Evolutionary conservation across 2,888 invertebrate species (phyloP).

Genomic region (Drosophila neutralis): DNA sequence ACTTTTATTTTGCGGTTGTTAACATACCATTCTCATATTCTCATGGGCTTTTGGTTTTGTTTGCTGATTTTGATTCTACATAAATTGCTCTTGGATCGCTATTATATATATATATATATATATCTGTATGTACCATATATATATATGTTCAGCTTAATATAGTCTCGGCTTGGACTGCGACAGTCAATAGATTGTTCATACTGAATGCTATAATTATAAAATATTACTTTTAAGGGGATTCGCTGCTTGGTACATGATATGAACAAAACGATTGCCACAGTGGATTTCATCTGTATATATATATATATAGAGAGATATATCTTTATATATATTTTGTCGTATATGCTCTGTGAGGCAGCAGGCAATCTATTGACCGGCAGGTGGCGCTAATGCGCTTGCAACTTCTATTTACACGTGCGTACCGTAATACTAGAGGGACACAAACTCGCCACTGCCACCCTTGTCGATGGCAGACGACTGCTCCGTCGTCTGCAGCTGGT

Average conservation of each 20-base stretch:
- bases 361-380: conserved; percentile 73
- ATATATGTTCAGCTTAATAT: conserved; percentile 6
- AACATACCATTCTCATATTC: conserved; percentile 47
- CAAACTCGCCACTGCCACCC: conserved; percentile 80
- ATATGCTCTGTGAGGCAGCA: conserved; percentile 24
- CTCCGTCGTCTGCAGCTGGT: conserved; percentile 64
- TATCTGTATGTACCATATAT: no score
- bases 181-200: conserved; percentile 72
- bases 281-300: background rate
- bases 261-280: conserved; percentile 73
- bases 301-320: background rate
- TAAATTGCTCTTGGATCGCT: conserved; percentile 61
- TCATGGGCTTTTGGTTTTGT: conserved; percentile 3
- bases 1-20: conserved; percentile 13
- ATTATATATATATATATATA: background rate
- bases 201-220: conserved; percentile 20
- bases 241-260: conserved; percentile 60
- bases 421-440: conserved; percentile 85
- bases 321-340: background rate
- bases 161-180: conserved; percentile 13
- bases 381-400: conserved; percentile 33
- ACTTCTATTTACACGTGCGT: conserved; percentile 81
- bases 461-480: conserved; percentile 67
- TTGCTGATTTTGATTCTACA: conserved; percentile 46
- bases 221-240: conserved; percentile 17